Conservation (phyloP, 2,797 vertebrate genomes). For the Molossus alvarezi region DNA sequence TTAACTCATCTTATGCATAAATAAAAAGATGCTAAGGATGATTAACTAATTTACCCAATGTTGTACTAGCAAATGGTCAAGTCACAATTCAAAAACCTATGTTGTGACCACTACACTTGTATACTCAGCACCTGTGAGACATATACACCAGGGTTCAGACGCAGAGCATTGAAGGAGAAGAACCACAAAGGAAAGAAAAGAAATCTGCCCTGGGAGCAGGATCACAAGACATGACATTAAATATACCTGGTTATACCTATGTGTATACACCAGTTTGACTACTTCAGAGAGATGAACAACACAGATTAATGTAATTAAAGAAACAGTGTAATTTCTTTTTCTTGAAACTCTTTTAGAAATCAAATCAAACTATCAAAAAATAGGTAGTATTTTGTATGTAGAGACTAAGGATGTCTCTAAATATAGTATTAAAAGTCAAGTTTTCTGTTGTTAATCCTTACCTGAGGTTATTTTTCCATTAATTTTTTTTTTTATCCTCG, state of each 20-base stretch:
- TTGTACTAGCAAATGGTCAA: neutral
- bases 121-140: neutral
- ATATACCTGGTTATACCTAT: neutral
- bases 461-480: too few relatives aligned
- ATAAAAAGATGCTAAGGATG: slow-evolving; percentile 31
- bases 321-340: neutral
- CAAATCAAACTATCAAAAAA: slow-evolving; percentile 15
- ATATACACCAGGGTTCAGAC: neutral
- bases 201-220: neutral
- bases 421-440: neutral
- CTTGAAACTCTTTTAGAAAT: neutral
- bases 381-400: neutral
- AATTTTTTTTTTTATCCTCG: too few relatives aligned
- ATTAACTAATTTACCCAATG: neutral
- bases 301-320: neutral
- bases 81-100: neutral
- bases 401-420: neutral
- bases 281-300: neutral
- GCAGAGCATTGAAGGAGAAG: neutral
- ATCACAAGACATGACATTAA: neutral
- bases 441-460: too few relatives aligned
- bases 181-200: neutral
- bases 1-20: neutral
- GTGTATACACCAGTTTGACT: neutral
- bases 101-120: neutral